A percentile compares a stretch with the other conserved stretches of the same genome.
Evolutionary conservation across 53 echinoderm and acorn worm genomes (phyloP).

Genomic region (Temnopleurus reevesii): DNA sequence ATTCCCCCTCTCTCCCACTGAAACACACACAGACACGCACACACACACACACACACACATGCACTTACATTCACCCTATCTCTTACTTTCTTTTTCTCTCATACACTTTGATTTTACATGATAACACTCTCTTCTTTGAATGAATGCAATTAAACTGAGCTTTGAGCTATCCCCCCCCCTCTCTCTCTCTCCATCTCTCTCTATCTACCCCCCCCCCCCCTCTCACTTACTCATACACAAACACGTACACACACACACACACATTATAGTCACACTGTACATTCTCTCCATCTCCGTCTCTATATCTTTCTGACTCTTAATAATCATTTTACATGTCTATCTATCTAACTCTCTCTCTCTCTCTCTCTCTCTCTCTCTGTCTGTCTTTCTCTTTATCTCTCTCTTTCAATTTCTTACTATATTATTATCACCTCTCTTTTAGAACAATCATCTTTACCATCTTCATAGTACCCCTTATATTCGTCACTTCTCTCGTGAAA

Average conservation of each 20-base stretch:
- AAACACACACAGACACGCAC: too few species aligned
- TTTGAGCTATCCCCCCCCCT: background rate
- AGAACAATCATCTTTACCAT: background rate
- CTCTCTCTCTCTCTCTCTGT: background rate
- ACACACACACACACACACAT: too few species aligned
- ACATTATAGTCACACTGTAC: too few species aligned
- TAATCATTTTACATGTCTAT: background rate
- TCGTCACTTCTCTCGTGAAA: background rate
- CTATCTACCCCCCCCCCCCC: background rate
- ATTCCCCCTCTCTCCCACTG: background rate
- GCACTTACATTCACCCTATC: background rate
- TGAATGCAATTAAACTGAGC: background rate
- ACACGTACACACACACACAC: too few species aligned
- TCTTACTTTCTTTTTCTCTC: background rate
- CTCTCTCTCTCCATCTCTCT: background rate
- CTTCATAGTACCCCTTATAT: background rate
- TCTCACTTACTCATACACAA: too few species aligned
- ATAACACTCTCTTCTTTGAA: too few species aligned
- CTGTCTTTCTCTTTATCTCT: background rate
- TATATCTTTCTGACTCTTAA: background rate
- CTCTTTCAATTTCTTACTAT: background rate
- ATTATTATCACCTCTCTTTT: background rate
- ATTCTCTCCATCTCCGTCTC: background rate
- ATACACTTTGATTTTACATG: too few species aligned
- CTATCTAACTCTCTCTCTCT: too few species aligned